Base-by-base conservation (phyloP, 2,888 invertebrate genomes). In the Heliconius sara region DNA sequence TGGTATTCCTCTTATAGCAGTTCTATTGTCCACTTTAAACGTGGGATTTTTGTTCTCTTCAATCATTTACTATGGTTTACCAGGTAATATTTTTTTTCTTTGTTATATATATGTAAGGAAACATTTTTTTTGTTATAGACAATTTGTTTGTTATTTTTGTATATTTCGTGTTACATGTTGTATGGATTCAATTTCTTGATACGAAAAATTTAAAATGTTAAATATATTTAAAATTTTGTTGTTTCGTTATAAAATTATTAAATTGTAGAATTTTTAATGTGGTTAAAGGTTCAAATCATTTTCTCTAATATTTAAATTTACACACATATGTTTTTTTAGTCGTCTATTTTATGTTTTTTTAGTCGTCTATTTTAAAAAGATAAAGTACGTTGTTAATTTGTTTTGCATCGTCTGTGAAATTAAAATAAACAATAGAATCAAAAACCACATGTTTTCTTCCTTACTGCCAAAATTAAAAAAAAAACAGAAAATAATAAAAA, bases 31-130 rank as follows among this genome's bases (percentile, higher is more conserved):
- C 16, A 95, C 96, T 43, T 84, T 97, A 52, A 94, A 96, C 70
- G 89, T 96, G 16, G 97, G 97, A 5, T 96, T 96, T 85, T 87
- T 97, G 72, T 84, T 96, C 12, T 94, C 97, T 3, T 95, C 96
- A 22, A 89, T 96, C 16, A 84, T 96, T 60, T 96, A 96, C 86
- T 96, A 95, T 84, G 91, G 93, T 47, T 91, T 96, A 67, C 94
- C 97, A 89, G 96, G 97, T 97, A 92, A 92, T 91, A 25, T 57
- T n/a, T 43, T 57, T 27, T 57, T 43, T 70, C 27, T 43, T 76
- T 12, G 6, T 52, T 19, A 19, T 52, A 52, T 52, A 43, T 39
- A 57, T n/a, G 9, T 57, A 60, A 10, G 22, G 3, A n/a, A 60
- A 16, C 9, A 39, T 34, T n/a, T 71, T 22, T 52, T 10, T 30